Percentiles rank a stretch among this genome's conserved stretches.
Conservation (phyloP, 2,888 invertebrate species). For the Sepiola atlantica region DNA sequence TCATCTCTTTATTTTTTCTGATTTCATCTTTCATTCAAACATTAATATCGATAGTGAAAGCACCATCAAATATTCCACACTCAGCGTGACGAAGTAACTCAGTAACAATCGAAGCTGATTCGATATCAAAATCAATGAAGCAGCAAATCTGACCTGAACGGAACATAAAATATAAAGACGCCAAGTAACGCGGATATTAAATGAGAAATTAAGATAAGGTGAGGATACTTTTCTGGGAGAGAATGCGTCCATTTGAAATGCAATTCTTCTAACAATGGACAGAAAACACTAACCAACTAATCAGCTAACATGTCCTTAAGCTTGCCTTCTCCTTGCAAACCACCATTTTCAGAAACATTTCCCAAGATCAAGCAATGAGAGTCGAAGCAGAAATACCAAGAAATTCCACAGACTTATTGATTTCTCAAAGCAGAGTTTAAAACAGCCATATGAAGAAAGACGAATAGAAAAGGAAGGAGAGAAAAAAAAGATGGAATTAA, state of each 20-base stretch:
- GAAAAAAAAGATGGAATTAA: background rate
- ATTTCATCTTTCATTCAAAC: no score
- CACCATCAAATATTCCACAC: background rate
- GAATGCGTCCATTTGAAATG: background rate
- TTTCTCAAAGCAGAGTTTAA: background rate
- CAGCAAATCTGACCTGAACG: background rate
- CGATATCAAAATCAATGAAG: background rate
- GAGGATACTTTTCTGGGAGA: background rate
- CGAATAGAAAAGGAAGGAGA: background rate
- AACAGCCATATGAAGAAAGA: background rate
- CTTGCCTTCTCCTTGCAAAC: background rate
- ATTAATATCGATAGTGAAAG: no score
- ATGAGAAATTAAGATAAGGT: background rate
- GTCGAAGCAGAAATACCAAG: conserved; percentile 20
- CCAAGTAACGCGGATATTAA: background rate
- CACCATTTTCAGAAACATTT: background rate
- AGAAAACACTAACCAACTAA: background rate
- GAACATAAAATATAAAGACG: background rate
- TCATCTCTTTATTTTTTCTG: no score
- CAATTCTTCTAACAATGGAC: background rate
- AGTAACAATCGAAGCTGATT: background rate
- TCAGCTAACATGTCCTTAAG: background rate
- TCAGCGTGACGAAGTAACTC: background rate
- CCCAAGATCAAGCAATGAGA: conserved; percentile 14
- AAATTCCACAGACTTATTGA: conserved; percentile 8